Evolutionary conservation across 2,888 invertebrate genomes (phyloP), one percentile per base, ranked within the genome.

Genomic region (Acanthopleura granulata): DNA sequence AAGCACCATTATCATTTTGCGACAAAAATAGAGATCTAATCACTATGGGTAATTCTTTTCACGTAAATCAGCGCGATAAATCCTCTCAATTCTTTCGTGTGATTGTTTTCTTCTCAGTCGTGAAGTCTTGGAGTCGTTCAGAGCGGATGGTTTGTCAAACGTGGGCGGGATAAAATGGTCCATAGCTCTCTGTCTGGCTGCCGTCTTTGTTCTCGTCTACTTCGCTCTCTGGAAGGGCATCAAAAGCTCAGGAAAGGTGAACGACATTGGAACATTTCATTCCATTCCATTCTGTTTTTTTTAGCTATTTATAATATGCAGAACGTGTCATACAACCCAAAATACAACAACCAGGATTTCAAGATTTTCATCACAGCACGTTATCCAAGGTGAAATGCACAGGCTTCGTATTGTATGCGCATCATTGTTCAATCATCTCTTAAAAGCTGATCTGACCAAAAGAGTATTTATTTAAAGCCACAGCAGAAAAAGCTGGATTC

Each of bases 161-260:
- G 81, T 91, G 6, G 91, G 90, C 4, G 83, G 83, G 3, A 80
- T 91, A 16, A 89, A 88, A 76, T 89, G 89, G 89, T 82, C 87
- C 57, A 82, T 91, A 12, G 87, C 88, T 6, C 76, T 89, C 22
- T 89, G 89, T 77, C 82, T 91, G 1, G 73, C 89, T n/a, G 83
- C 80, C 0, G 89, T 90, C 12, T 91, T 90, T 77, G 70, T 85
- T n/a, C 82, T 90, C 57, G 90, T 90, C 29, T 91, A 91, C 83
- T 91, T 91, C 79, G 88, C 90, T 15, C 81, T 91, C 75, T 91
- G 91, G 90, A 91, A 90, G 79, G 91, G 91, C 0, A 89, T 91
- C 49, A 91, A 91, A 81, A 89, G 89, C 75, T 89, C 90, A 0
- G 91, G 91, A 69, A 91, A 91, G 87, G 90, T 90, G 81, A 69